Evolutionary conservation across 2,113 vertebrate genomes (phyloP).

Genomic region (Leptosomus discolor): DNA sequence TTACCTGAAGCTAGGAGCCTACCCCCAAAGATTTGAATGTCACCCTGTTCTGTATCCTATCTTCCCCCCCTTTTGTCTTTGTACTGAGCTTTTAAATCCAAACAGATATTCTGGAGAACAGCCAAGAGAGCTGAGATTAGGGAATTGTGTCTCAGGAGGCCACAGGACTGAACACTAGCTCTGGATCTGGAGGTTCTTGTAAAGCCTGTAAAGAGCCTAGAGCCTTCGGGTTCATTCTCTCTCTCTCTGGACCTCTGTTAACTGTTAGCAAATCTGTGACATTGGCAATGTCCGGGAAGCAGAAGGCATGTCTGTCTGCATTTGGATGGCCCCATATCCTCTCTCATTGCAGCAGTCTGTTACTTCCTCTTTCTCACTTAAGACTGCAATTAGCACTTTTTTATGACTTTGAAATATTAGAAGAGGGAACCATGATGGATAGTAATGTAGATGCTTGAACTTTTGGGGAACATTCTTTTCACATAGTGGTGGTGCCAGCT

Average conservation of each 20-base stretch:
- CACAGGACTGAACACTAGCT: background rate
- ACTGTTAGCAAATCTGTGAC: background rate
- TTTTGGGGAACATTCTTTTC: slow-evolving; percentile 72
- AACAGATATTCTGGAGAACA: background rate
- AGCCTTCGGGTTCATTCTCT: background rate
- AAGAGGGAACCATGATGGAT: slow-evolving; percentile 59
- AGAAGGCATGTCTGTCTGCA: background rate
- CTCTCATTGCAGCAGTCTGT: slow-evolving; percentile 41
- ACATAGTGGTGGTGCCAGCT: slow-evolving; percentile 62
- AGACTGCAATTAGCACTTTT: slow-evolving; percentile 72
- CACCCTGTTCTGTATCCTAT: background rate
- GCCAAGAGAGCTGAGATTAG: background rate
- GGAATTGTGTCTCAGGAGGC: background rate
- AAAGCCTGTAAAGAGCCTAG: background rate
- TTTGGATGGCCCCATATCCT: background rate
- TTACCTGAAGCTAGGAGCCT: background rate
- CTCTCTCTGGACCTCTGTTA: background rate
- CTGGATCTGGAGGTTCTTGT: background rate
- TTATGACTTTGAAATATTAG: slow-evolving; percentile 77
- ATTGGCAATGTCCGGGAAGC: background rate
- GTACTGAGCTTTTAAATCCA: background rate
- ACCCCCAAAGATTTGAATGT: background rate
- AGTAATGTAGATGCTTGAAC: slow-evolving; percentile 73
- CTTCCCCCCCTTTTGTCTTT: background rate
- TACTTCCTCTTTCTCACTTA: slow-evolving; percentile 70